Percentiles rank a stretch among this genome's conserved stretches.
Evolutionary conservation across 1,140 invertebrate species (phyloP).

Genomic region (Nautilus pompilius): DNA sequence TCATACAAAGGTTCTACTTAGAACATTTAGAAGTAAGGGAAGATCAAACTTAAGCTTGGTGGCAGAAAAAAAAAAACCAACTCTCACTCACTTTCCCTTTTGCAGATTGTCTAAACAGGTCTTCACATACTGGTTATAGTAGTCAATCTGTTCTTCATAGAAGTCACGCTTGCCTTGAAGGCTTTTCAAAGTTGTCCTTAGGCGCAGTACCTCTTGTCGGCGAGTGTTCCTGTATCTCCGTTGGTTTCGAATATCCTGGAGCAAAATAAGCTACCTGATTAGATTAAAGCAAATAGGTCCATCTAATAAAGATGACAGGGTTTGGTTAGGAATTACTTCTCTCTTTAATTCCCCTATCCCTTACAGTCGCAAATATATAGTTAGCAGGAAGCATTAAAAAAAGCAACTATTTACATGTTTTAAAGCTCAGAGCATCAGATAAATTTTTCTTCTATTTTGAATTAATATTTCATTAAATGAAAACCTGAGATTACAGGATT

Average conservation of each 20-base stretch:
- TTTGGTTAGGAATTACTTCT: not conserved
- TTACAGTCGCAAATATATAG: not conserved
- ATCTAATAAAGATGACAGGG: not conserved
- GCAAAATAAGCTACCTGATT: constrained; percentile 1
- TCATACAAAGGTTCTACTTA: too few species aligned
- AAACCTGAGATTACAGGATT: too few species aligned
- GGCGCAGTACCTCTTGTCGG: constrained; percentile 63
- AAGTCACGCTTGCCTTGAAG: constrained; percentile 70
- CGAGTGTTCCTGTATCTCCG: constrained; percentile 50
- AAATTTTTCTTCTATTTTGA: too few species aligned
- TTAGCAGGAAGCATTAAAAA: not conserved
- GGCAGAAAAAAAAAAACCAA: constrained; percentile 17
- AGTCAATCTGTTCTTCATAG: constrained; percentile 75
- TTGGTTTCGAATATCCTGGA: constrained; percentile 55
- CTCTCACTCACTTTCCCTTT: constrained; percentile 63
- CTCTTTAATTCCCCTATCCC: too few species aligned
- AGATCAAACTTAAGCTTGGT: too few species aligned
- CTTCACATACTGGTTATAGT: constrained; percentile 75
- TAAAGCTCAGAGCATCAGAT: not conserved
- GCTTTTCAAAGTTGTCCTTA: constrained; percentile 66
- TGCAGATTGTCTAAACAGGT: constrained; percentile 72
- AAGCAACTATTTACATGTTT: not conserved
- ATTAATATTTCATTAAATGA: too few species aligned
- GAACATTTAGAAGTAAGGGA: too few species aligned
- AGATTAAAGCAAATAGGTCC: not conserved